These are phyloP conservation scores for Apocrypta bakeri DNA, from an alignment of 1,140 invertebrate species.

Conservation along the genomic window DNA sequence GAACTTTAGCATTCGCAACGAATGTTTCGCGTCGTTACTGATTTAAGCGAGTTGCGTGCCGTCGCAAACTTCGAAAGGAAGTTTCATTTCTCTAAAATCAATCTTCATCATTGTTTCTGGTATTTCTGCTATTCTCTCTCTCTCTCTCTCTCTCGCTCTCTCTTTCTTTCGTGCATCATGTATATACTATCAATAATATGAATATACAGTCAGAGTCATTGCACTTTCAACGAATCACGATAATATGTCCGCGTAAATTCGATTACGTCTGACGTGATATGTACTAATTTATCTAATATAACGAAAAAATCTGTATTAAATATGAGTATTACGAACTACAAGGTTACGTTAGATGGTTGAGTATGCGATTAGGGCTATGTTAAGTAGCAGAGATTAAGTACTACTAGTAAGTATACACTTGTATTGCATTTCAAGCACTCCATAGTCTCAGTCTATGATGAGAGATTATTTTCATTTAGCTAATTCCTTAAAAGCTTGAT, in stretches of 20 bases:
- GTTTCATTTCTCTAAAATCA: not conserved
- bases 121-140: too few species aligned
- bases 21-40: slow-evolving; percentile 57
- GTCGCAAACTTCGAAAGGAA: not conserved
- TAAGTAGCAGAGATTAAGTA: not conserved
- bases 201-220: too few species aligned
- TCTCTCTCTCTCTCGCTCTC: too few species aligned
- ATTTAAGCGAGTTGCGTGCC: slow-evolving; percentile 55
- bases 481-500: not conserved
- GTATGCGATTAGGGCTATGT: too few species aligned
- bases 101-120: not conserved
- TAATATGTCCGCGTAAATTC: too few species aligned
- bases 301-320: too few species aligned
- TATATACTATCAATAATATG: too few species aligned
- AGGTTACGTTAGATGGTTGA: not conserved
- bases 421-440: slow-evolving; percentile 29
- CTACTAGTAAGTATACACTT: not conserved
- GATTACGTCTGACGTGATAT: too few species aligned
- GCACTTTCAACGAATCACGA: too few species aligned
- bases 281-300: too few species aligned
- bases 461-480: not conserved
- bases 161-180: too few species aligned
- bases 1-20: slow-evolving; percentile 61
- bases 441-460: not conserved
- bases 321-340: too few species aligned